These are phyloP conservation scores for Valencia hispanica DNA, from an alignment of 2,797 vertebrate species.

Conservation along the genomic window DNA sequence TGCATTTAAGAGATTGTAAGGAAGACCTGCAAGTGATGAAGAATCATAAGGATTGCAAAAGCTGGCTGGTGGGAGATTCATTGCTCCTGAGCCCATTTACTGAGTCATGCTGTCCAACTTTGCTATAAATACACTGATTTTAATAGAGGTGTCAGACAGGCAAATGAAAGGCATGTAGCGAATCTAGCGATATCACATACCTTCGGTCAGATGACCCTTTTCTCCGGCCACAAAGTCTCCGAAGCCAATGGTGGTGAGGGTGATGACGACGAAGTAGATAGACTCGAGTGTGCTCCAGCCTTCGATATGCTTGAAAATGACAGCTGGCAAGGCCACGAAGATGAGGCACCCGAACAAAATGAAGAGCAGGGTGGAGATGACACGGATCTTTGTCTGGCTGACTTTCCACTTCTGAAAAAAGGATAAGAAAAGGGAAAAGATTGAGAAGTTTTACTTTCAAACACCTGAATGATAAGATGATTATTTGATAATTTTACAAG, in stretches of 20 bases:
- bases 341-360: constrained; percentile 96
- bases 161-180: constrained; percentile 20
- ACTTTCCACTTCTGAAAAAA: constrained; percentile 92
- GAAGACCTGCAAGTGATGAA: not conserved
- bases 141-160: constrained; percentile 3
- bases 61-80: not conserved
- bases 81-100: constrained; percentile 15
- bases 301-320: constrained; percentile 98
- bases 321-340: constrained; percentile 93
- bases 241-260: constrained; percentile 97
- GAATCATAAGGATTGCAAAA: constrained; percentile 2
- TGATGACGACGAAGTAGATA: constrained; percentile 99
- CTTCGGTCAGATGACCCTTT: constrained; percentile 60
- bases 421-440: not conserved
- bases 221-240: constrained; percentile 97
- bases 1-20: not conserved
- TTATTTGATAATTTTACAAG: not conserved
- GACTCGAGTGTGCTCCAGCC: constrained; percentile 96
- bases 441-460: not conserved
- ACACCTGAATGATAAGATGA: not conserved
- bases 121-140: constrained; percentile 26
- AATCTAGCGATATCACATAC: constrained; percentile 29
- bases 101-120: constrained; percentile 28
- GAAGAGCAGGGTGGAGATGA: constrained; percentile 97
- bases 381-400: constrained; percentile 97